A percentile compares a stretch with the other conserved stretches of the same genome.
Evolutionary conservation across 2,888 invertebrate genomes (phyloP).

Genomic region (Priocnemis perturbator): DNA sequence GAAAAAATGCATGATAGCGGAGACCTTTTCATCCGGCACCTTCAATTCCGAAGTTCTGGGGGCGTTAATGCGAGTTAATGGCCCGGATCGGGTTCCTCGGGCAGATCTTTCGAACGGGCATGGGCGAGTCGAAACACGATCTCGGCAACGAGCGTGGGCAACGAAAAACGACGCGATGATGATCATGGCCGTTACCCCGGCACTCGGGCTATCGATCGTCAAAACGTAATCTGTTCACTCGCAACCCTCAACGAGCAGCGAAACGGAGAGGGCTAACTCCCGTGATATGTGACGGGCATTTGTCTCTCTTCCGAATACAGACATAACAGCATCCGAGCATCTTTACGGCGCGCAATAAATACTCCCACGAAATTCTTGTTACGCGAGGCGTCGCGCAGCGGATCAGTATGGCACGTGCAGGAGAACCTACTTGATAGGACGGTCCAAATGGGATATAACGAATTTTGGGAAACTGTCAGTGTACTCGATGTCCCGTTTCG

Average conservation of each 20-base stretch:
- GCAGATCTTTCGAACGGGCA: constrained; percentile 1
- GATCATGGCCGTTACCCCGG: constrained; percentile 37
- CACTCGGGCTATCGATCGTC: constrained; percentile 59
- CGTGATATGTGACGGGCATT: constrained; percentile 72
- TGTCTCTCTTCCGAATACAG: constrained; percentile 67
- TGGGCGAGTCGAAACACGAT: constrained; percentile 16
- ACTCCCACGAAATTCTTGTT: constrained; percentile 57
- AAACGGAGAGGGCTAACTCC: constrained; percentile 54
- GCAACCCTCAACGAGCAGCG: constrained; percentile 36
- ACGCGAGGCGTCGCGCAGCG: constrained; percentile 33
- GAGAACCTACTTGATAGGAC: too few species aligned
- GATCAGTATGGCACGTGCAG: neutral
- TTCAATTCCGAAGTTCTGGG: too few species aligned
- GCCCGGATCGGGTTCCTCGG: constrained; percentile 3
- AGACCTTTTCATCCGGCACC: too few species aligned
- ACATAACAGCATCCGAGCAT: constrained; percentile 57
- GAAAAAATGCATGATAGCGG: too few species aligned
- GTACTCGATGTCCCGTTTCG: too few species aligned
- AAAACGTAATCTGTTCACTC: constrained; percentile 64
- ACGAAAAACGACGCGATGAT: constrained; percentile 30
- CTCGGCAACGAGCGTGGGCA: constrained; percentile 19
- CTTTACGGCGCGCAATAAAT: constrained; percentile 61
- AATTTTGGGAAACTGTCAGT: too few species aligned
- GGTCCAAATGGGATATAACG: too few species aligned
- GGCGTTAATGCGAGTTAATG: neutral